These are phyloP conservation scores for Chrysogorgia sp. DNA, from an alignment of 92 coral and sea anemone genomes.

Conservation along the genomic window DNA sequence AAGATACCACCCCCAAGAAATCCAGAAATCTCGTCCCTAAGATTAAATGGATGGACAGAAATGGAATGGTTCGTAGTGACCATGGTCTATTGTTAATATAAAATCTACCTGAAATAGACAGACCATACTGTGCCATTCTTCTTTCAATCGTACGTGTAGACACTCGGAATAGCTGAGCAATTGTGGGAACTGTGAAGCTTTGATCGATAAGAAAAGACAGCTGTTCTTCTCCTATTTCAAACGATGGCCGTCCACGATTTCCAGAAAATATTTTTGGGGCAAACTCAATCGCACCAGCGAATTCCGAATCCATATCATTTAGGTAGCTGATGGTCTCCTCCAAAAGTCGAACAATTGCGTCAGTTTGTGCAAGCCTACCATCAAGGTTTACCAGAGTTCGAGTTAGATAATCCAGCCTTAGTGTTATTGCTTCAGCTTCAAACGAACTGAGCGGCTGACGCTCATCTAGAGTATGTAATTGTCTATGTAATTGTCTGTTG, in stretches of 20 bases:
- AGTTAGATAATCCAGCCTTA: conserved; percentile 39
- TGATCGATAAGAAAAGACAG: conserved; percentile 49
- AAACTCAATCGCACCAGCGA: conserved; percentile 12
- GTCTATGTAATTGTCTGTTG: too few species aligned
- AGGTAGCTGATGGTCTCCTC: conserved; percentile 20
- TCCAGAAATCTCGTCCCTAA: too few species aligned
- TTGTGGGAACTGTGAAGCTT: conserved; percentile 51
- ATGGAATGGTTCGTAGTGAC: too few species aligned
- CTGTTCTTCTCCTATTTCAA: conserved; percentile 54
- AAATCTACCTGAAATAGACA: conserved; percentile 37
- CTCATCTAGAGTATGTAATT: too few species aligned
- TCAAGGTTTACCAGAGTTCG: conserved; percentile 27
- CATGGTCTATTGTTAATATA: too few species aligned
- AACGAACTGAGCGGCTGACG: too few species aligned
- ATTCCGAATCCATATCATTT: neutral
- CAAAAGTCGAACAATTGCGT: conserved; percentile 18
- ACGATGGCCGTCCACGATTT: conserved; percentile 50
- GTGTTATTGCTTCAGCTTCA: too few species aligned
- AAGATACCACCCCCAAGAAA: too few species aligned
- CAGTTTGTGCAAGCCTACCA: conserved; percentile 20
- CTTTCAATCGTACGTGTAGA: conserved; percentile 54
- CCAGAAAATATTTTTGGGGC: neutral
- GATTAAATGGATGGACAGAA: too few species aligned
- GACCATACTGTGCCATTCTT: conserved; percentile 47
- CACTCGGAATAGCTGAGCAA: conserved; percentile 37